A percentile compares a stretch with the other conserved stretches of the same genome.
Evolutionary conservation across 2,888 invertebrate genomes (phyloP).

Genomic region (Steinernema carpocapsae): DNA sequence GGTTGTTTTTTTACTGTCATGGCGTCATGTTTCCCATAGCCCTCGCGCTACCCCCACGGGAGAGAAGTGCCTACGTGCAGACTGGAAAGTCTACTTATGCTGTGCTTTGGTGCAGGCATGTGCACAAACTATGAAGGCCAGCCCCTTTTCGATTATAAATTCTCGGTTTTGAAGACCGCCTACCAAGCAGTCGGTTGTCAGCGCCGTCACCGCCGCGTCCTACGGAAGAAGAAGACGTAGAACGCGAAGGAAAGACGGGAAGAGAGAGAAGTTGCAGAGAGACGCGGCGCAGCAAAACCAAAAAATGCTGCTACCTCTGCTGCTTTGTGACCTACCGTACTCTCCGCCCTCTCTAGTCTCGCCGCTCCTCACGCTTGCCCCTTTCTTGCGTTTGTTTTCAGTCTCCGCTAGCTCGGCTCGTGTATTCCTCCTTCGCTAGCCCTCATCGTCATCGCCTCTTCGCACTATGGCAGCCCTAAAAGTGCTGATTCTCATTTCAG

Average conservation of each 20-base stretch:
- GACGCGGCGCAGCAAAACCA: not conserved
- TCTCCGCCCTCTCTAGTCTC: slow-evolving; percentile 30
- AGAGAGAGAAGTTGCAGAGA: no score
- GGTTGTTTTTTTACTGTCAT: not conserved
- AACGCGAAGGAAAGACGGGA: no score
- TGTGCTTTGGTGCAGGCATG: slow-evolving; percentile 23
- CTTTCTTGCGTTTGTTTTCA: not conserved
- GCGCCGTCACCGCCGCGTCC: not conserved
- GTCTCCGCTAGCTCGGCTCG: slow-evolving; percentile 3
- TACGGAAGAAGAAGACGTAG: no score
- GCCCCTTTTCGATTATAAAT: slow-evolving; percentile 29
- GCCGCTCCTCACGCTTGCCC: not conserved
- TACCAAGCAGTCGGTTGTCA: slow-evolving; percentile 22
- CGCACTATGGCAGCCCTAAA: not conserved
- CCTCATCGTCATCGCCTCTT: no score
- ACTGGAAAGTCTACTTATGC: slow-evolving; percentile 14
- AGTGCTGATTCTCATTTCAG: slow-evolving; percentile 21
- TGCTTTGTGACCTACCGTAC: slow-evolving; percentile 15
- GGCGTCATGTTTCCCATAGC: slow-evolving; percentile 13
- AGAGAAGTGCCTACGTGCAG: slow-evolving; percentile 24
- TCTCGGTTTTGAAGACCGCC: slow-evolving; percentile 26
- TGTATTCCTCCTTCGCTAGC: not conserved
- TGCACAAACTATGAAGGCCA: slow-evolving; percentile 32
- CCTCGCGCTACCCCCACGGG: not conserved
- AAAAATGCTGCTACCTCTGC: not conserved